Percentiles rank a stretch among this genome's conserved stretches.
Evolutionary conservation across 2,888 invertebrate genomes (phyloP).

Genomic region (Thereva nobilitata): DNA sequence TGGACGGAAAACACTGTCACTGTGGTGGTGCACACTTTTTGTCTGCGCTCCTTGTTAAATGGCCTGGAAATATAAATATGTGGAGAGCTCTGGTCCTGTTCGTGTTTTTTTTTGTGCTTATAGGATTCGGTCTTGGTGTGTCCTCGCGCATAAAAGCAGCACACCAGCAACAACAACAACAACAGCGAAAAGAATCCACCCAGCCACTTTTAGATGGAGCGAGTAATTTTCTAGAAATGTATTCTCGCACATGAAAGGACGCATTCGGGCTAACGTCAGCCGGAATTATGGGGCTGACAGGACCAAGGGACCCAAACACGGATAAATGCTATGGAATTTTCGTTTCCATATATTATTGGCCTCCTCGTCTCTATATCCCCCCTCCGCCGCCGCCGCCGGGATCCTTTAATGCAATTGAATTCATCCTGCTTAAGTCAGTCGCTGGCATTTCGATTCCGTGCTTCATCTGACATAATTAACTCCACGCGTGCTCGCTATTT

Average conservation of each 20-base stretch:
- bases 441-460: constrained; percentile 3
- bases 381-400: background rate
- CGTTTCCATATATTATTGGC: background rate
- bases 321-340: constrained; percentile 8
- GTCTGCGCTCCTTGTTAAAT: constrained; percentile 29
- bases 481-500: constrained; percentile 21
- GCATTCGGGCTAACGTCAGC: constrained; percentile 14
- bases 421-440: constrained; percentile 1
- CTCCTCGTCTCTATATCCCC: background rate
- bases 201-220: constrained; percentile 25
- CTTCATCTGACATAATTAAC: constrained; percentile 13
- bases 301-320: constrained; percentile 9
- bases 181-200: constrained; percentile 19
- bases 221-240: constrained; percentile 30
- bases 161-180: background rate
- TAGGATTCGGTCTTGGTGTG: constrained; percentile 2
- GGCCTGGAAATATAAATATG: constrained; percentile 39
- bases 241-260: constrained; percentile 30
- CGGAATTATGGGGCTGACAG: constrained; percentile 22
- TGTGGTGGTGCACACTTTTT: constrained; percentile 8
- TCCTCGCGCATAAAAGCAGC: background rate
- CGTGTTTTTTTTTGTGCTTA: constrained; percentile 1
- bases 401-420: constrained; percentile 13
- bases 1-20: constrained; percentile 21
- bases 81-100: constrained; percentile 12